These are phyloP conservation scores for Cloeon dipterum DNA, from an alignment of 2,888 invertebrate genomes.

Conservation along the genomic window DNA sequence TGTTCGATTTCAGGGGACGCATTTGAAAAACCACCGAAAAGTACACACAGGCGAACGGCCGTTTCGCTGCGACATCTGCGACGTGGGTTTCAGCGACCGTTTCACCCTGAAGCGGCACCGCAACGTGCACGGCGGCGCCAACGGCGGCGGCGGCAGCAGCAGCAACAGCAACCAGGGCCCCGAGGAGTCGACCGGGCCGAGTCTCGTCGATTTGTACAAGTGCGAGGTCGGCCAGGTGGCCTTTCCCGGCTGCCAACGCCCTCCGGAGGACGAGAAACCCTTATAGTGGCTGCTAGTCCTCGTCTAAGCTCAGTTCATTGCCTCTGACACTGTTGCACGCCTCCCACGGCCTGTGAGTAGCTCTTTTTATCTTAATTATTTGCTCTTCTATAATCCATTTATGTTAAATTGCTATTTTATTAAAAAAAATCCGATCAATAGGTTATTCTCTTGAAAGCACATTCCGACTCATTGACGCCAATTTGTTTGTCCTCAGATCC, in stretches of 20 bases:
- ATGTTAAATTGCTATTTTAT: too few relatives aligned
- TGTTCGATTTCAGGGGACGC: too few relatives aligned
- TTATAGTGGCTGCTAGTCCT: too few relatives aligned
- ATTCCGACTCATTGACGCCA: too few relatives aligned
- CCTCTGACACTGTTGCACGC: too few relatives aligned
- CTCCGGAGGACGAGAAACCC: constrained; percentile 3
- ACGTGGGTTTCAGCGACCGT: constrained; percentile 67
- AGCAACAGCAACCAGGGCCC: neutral
- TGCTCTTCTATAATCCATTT: too few relatives aligned
- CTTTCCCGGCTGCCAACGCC: constrained; percentile 4
- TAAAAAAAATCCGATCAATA: too few relatives aligned
- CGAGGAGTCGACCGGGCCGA: neutral
- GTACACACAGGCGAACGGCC: constrained; percentile 63
- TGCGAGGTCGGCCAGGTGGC: constrained; percentile 6
- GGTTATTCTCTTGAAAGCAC: too few relatives aligned
- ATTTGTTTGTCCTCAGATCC: too few relatives aligned
- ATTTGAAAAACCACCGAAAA: constrained; percentile 71
- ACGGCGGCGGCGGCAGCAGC: neutral
- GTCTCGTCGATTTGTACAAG: constrained; percentile 4
- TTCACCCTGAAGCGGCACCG: constrained; percentile 69
- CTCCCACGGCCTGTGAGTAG: too few relatives aligned
- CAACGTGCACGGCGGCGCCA: constrained; percentile 39
- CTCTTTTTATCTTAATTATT: too few relatives aligned
- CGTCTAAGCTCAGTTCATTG: too few relatives aligned
- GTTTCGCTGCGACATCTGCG: constrained; percentile 61